Percentiles rank a stretch among this genome's conserved stretches.
Conservation (phyloP, 1,140 invertebrate species). For the Acromyrmex charruanus region DNA sequence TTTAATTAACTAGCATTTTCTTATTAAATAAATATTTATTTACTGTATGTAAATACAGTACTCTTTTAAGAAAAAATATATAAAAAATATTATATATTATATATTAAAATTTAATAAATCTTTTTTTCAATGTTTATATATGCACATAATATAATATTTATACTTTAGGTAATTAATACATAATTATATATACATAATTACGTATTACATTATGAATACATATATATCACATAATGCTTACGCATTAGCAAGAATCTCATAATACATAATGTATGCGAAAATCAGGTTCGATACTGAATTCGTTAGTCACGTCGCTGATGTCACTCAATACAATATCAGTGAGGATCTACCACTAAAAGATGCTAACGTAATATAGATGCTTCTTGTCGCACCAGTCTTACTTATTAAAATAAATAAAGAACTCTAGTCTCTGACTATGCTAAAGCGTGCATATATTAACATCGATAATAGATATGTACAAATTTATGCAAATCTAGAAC, state of each 20-base stretch:
- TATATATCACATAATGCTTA: background rate
- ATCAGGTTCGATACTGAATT: constrained; percentile 34
- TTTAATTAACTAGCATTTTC: no score
- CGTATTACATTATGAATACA: background rate
- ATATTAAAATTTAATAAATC: no score
- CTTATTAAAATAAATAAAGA: constrained; percentile 47
- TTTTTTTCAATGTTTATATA: no score
- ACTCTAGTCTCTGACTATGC: background rate
- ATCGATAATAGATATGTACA: constrained; percentile 14
- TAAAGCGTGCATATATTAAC: background rate
- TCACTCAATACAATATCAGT: background rate
- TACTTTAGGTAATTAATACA: background rate
- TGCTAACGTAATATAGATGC: constrained; percentile 9
- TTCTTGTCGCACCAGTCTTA: background rate
- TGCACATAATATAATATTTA: no score
- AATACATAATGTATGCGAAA: constrained; percentile 32
- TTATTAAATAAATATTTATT: no score
- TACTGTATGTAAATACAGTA: no score
- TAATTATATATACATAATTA: background rate
- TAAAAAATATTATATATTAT: no score
- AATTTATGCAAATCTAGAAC: constrained; percentile 33
- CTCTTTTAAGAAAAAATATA: no score
- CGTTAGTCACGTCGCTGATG: constrained; percentile 30
- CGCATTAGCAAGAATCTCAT: background rate
- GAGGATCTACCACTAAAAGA: constrained; percentile 24